Conservation (phyloP, 2,113 vertebrate genomes). For the Entomyzon cyanotis region DNA sequence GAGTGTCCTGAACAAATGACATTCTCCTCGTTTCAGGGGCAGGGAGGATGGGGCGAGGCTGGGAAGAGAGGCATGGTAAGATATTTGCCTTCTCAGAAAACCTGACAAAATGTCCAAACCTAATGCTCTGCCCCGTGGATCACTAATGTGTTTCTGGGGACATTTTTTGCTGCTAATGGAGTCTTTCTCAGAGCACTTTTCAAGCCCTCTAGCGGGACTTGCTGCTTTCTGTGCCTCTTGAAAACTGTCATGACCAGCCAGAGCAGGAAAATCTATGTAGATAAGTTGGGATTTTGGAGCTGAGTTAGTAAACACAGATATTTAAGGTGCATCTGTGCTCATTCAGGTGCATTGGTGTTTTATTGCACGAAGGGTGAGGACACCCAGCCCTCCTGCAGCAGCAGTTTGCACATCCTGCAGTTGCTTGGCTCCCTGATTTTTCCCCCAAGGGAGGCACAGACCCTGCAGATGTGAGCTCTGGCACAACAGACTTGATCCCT, state of each 20-base stretch:
- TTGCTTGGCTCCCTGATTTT: background rate
- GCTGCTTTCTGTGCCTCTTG: background rate
- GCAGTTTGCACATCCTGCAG: background rate
- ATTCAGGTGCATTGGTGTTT: background rate
- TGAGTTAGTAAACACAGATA: background rate
- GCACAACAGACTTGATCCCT: background rate
- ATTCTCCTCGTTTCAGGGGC: background rate
- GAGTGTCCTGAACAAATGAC: background rate
- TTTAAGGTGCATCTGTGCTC: background rate
- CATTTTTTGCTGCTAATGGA: background rate
- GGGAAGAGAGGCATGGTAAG: background rate
- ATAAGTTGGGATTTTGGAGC: background rate
- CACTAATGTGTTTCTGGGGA: background rate
- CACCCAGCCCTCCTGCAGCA: background rate
- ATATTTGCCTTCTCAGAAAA: background rate
- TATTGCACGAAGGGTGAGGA: background rate
- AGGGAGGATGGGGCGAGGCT: background rate
- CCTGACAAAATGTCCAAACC: background rate
- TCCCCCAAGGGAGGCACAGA: background rate
- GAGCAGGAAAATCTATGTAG: background rate
- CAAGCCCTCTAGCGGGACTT: background rate
- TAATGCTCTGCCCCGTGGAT: background rate
- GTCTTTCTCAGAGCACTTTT: background rate
- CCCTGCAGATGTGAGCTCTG: slow-evolving; percentile 18
- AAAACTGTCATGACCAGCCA: background rate